phyloP scores from a whole-genome alignment of 2,888 invertebrate species.

The Idaea biselata region DNA sequence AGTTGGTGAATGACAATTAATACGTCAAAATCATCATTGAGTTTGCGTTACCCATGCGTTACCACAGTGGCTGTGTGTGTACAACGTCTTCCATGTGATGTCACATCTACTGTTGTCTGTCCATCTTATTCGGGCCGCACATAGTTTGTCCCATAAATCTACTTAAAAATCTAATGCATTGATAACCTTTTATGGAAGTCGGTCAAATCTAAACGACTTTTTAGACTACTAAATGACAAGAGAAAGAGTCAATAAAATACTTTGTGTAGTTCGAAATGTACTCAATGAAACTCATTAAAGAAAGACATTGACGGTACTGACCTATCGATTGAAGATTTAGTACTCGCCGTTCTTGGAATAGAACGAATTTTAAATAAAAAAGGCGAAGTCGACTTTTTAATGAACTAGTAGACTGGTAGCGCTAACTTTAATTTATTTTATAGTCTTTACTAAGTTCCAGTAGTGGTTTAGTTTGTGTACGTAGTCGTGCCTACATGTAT shows the following conservation, averaged over 20 bases:
- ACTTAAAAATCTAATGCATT: background rate
- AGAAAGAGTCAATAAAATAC: slow-evolving; percentile 51
- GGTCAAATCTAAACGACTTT: slow-evolving; percentile 12
- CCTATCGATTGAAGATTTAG: background rate
- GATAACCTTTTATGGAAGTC: background rate
- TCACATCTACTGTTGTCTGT: too few relatives aligned
- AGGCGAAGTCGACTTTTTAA: background rate
- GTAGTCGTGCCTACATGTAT: too few relatives aligned
- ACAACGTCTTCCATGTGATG: too few relatives aligned
- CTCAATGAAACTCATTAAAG: background rate
- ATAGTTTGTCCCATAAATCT: background rate
- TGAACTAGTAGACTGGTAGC: too few relatives aligned
- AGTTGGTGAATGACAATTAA: too few relatives aligned
- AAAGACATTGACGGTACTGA: background rate
- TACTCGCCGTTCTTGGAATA: background rate
- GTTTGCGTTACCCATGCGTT: too few relatives aligned
- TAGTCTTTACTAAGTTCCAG: too few relatives aligned
- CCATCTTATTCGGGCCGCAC: background rate
- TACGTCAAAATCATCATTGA: too few relatives aligned
- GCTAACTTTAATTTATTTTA: too few relatives aligned
- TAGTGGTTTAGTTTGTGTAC: too few relatives aligned
- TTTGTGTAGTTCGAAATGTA: slow-evolving; percentile 32
- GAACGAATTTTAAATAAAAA: background rate
- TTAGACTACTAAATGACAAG: slow-evolving; percentile 38
- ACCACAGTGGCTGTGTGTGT: too few relatives aligned